phyloP scores from a whole-genome alignment of 2,113 vertebrate genomes.

The Bubo scandiacus region DNA sequence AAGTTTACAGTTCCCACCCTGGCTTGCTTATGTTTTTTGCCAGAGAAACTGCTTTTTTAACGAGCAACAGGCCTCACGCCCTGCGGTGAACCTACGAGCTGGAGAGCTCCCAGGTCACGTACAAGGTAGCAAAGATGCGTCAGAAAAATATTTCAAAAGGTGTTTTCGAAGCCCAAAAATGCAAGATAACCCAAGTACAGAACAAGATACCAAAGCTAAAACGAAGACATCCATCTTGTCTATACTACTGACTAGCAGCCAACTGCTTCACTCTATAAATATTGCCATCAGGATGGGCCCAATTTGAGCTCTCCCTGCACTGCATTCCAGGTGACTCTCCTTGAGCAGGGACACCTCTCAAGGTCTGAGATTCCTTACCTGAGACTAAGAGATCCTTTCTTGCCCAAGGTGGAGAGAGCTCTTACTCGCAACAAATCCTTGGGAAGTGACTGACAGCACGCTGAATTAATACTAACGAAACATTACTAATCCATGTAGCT shows the following conservation, averaged over 20 bases:
- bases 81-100: background rate
- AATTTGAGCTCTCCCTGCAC: background rate
- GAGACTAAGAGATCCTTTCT: background rate
- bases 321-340: background rate
- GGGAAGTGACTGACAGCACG: background rate
- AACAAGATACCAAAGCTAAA: background rate
- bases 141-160: background rate
- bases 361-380: background rate
- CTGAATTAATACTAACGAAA: background rate
- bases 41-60: background rate
- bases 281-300: background rate
- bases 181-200: background rate
- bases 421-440: background rate
- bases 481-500: background rate
- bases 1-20: background rate
- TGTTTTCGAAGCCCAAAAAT: background rate
- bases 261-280: background rate
- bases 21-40: background rate
- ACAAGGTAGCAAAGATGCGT: background rate
- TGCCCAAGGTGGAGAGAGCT: background rate
- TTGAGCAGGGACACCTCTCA: no score
- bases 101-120: rapidly evolving
- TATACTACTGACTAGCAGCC: background rate
- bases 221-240: background rate
- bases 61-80: background rate